Conservation (phyloP, 2,797 vertebrate genomes). For the Columba guinea region DNA sequence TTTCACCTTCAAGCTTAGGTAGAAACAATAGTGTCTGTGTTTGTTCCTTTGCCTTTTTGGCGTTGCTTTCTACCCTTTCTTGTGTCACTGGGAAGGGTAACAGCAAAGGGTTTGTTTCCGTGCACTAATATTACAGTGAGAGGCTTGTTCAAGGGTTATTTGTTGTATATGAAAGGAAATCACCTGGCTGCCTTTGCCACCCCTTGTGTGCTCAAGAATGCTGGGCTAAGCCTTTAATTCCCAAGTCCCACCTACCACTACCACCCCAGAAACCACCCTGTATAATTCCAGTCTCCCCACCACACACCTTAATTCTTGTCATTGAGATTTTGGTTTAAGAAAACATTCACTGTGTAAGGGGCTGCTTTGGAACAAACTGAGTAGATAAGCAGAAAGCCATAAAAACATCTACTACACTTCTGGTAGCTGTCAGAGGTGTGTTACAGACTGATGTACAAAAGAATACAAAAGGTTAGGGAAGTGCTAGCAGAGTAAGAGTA, state of each 20-base stretch:
- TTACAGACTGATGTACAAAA: not conserved
- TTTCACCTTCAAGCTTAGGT: not conserved
- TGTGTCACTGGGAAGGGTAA: not conserved
- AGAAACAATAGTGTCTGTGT: not conserved
- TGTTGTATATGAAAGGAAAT: not conserved
- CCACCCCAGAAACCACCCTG: not conserved
- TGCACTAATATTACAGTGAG: not conserved
- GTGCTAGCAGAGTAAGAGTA: slow-evolving; percentile 45
- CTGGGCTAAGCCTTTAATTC: not conserved
- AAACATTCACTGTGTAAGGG: not conserved
- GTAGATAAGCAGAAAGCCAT: slow-evolving; percentile 29
- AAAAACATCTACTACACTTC: not conserved
- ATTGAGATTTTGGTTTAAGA: not conserved
- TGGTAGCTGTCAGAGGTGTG: not conserved
- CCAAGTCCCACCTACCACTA: not conserved
- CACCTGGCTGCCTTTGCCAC: not conserved
- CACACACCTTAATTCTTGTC: not conserved
- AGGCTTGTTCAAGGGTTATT: not conserved
- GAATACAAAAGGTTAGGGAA: slow-evolving; percentile 51
- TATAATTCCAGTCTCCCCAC: not conserved
- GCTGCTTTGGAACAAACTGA: not conserved
- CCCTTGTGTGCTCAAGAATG: not conserved
- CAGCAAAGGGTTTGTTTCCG: not conserved
- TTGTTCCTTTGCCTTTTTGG: not conserved
- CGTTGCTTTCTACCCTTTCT: not conserved